Percentiles rank a stretch among this genome's conserved stretches.
phyloP scores from a whole-genome alignment of 1,140 invertebrate species.

The Apocrypta bakeri region DNA sequence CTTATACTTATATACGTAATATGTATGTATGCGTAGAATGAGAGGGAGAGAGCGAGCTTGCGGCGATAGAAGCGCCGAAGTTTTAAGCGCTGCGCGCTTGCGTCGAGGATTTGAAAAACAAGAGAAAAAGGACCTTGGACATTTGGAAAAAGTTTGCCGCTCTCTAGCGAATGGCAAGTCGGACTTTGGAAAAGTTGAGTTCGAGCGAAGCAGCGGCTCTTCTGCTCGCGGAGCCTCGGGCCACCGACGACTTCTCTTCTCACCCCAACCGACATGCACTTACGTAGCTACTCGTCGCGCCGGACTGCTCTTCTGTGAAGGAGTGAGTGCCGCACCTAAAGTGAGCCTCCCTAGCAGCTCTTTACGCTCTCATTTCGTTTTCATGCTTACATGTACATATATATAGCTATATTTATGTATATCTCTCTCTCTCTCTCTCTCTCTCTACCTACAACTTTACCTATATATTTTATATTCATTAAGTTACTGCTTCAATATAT shows the following conservation, averaged over 20 bases:
- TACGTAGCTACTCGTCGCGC: too few relatives aligned
- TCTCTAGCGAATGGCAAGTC: slow-evolving; percentile 55
- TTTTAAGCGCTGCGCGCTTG: slow-evolving; percentile 37
- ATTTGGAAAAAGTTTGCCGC: slow-evolving; percentile 59
- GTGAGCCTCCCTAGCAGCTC: too few relatives aligned
- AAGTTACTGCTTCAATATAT: too few relatives aligned
- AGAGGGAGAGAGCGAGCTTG: too few relatives aligned
- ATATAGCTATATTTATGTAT: slow-evolving; percentile 33
- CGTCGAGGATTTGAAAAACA: slow-evolving; percentile 1
- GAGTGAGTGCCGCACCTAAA: too few relatives aligned
- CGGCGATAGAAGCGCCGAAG: too few relatives aligned
- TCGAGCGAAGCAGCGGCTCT: slow-evolving; percentile 56
- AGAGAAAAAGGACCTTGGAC: slow-evolving; percentile 57
- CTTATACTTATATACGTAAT: too few relatives aligned
- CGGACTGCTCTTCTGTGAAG: too few relatives aligned
- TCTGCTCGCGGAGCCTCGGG: slow-evolving; percentile 39
- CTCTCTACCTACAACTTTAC: neutral
- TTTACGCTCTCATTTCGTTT: too few relatives aligned
- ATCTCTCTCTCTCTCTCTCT: neutral
- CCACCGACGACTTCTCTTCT: neutral
- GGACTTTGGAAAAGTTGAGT: slow-evolving; percentile 59
- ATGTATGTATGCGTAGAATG: neutral
- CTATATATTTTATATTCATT: neutral
- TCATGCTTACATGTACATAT: too few relatives aligned
- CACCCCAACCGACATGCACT: too few relatives aligned